These are phyloP conservation scores for Sula dactylatra DNA, from an alignment of 2,113 vertebrate genomes.

Conservation along the genomic window DNA sequence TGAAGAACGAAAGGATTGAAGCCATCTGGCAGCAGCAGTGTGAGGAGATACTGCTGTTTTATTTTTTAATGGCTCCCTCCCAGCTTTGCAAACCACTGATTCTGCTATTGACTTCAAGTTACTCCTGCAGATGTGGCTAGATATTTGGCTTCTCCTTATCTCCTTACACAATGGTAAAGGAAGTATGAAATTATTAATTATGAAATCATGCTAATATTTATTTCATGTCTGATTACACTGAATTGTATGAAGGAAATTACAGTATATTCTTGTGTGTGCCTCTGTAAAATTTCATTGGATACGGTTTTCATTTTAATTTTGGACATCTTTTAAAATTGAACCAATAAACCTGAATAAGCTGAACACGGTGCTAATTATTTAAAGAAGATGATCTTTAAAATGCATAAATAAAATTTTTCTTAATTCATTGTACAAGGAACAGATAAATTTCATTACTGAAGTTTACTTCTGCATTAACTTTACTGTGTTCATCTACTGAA, in stretches of 20 bases:
- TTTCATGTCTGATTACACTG: background rate
- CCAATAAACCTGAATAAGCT: background rate
- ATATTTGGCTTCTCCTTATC: background rate
- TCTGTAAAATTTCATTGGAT: background rate
- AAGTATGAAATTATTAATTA: background rate
- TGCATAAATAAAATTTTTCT: background rate
- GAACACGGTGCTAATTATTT: background rate
- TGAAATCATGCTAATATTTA: background rate
- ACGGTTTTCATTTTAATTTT: background rate
- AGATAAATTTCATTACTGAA: background rate
- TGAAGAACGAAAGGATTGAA: constrained; percentile 12
- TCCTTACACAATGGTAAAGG: background rate
- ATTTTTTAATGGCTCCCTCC: background rate
- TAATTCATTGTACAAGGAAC: background rate
- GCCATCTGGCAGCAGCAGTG: background rate
- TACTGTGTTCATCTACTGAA: background rate
- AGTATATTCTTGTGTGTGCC: background rate
- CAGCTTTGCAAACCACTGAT: background rate
- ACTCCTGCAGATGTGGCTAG: background rate
- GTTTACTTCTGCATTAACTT: background rate
- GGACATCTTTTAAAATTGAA: background rate
- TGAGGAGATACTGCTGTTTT: background rate
- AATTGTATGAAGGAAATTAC: background rate
- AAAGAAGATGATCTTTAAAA: background rate
- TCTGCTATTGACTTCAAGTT: background rate